Conservation (phyloP, 2,888 invertebrate genomes). For the Nephrotoma guestfalica region DNA sequence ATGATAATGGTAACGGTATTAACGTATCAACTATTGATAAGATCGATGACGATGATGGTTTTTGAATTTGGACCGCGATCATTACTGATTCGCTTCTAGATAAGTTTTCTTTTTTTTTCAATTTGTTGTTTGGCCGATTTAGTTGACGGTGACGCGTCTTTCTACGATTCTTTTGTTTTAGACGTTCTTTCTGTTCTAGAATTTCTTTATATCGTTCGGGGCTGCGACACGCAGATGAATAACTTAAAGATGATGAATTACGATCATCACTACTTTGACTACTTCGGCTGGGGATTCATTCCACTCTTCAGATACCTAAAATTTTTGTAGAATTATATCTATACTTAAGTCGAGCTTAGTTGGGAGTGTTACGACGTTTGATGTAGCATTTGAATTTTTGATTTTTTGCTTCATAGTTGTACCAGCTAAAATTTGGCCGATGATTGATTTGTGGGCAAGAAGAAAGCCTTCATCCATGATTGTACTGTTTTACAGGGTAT, state of each 20-base stretch:
- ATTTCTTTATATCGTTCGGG: constrained; percentile 55
- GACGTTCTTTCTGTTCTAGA: constrained; percentile 33
- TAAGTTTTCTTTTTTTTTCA: constrained; percentile 34
- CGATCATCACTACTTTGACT: background rate
- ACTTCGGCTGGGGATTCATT: background rate
- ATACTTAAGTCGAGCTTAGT: no score
- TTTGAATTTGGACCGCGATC: background rate
- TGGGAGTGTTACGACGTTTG: no score
- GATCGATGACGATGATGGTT: background rate
- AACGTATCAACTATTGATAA: background rate
- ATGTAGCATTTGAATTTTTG: no score
- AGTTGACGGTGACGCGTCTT: constrained; percentile 2
- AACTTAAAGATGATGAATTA: constrained; percentile 40
- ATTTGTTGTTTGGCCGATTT: constrained; percentile 36
- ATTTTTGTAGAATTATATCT: no score
- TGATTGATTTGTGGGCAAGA: no score
- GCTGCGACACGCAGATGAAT: constrained; percentile 51
- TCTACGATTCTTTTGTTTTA: constrained; percentile 9
- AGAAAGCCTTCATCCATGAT: no score
- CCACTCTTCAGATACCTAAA: no score
- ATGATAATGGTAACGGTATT: background rate
- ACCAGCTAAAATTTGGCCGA: no score
- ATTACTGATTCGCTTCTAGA: background rate
- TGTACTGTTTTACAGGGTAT: no score
- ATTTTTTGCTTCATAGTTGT: no score